phyloP scores from a whole-genome alignment of 2,888 invertebrate genomes.

The Lochmaea crataegi region DNA sequence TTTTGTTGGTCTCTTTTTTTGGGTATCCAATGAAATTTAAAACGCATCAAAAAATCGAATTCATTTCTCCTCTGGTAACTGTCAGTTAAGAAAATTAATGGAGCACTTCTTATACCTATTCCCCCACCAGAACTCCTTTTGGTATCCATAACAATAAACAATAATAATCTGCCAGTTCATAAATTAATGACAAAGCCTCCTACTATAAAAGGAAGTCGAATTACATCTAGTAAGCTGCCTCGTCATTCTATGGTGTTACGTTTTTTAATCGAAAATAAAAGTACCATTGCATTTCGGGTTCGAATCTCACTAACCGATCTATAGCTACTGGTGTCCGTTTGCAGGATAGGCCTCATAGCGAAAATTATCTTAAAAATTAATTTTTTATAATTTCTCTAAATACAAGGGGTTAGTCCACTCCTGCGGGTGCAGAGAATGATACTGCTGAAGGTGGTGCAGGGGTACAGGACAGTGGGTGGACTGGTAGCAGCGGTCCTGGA shows the following conservation, averaged over 20 bases:
- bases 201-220: conserved; percentile 60
- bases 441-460: no score
- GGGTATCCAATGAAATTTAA: not conserved
- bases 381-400: no score
- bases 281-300: conserved; percentile 49
- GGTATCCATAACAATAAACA: conserved; percentile 46
- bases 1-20: not conserved
- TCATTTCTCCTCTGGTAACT: not conserved
- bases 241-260: conserved; percentile 58
- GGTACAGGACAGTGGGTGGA: no score
- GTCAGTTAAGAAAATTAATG: conserved; percentile 7
- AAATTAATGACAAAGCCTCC: conserved; percentile 60
- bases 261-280: conserved; percentile 52
- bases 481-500: no score
- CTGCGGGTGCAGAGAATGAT: no score
- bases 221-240: conserved; percentile 56
- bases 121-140: not conserved
- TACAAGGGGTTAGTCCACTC: no score
- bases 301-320: conserved; percentile 56
- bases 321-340: conserved; percentile 28
- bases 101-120: not conserved
- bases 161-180: conserved; percentile 59
- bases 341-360: not conserved
- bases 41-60: not conserved
- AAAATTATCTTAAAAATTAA: no score